These are phyloP conservation scores for Stichodactyla mertensii DNA, from an alignment of 64 coral and sea anemone genomes.

Conservation along the genomic window DNA sequence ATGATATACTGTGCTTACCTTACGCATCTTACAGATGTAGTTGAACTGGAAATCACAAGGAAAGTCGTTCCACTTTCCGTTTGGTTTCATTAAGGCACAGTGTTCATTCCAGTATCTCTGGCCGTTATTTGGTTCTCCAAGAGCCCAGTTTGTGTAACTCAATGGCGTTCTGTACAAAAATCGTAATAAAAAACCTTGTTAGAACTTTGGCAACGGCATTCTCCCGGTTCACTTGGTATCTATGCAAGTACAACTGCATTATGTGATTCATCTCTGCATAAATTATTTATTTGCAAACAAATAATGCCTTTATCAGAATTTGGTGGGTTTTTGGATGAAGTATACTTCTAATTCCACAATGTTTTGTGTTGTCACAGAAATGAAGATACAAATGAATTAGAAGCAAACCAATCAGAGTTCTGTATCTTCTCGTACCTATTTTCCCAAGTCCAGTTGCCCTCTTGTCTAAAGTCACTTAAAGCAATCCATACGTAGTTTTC, in stretches of 20 bases:
- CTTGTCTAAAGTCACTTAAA: constrained; percentile 38
- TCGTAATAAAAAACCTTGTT: background rate
- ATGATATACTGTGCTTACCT: background rate
- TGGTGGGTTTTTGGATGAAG: no score
- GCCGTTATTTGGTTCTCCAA: constrained; percentile 70
- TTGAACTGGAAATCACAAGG: constrained; percentile 68
- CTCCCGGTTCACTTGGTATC: no score
- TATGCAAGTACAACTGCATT: no score
- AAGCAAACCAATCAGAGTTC: background rate
- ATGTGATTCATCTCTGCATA: no score
- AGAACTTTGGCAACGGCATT: background rate
- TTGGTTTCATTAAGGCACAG: constrained; percentile 66
- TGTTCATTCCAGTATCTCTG: constrained; percentile 56
- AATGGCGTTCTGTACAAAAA: constrained; percentile 36
- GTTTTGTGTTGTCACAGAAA: background rate
- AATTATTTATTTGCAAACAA: no score
- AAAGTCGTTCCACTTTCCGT: constrained; percentile 79
- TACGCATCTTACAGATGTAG: constrained; percentile 60
- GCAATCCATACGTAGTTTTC: constrained; percentile 46
- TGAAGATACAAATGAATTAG: background rate
- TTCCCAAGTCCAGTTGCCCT: constrained; percentile 43
- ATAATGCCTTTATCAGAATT: no score
- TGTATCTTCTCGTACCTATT: constrained; percentile 24
- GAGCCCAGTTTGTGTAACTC: constrained; percentile 62
- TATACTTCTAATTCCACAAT: no score